Evolutionary conservation across 1,140 invertebrate species (phyloP).

Genomic region (Aphaenogaster rudis): DNA sequence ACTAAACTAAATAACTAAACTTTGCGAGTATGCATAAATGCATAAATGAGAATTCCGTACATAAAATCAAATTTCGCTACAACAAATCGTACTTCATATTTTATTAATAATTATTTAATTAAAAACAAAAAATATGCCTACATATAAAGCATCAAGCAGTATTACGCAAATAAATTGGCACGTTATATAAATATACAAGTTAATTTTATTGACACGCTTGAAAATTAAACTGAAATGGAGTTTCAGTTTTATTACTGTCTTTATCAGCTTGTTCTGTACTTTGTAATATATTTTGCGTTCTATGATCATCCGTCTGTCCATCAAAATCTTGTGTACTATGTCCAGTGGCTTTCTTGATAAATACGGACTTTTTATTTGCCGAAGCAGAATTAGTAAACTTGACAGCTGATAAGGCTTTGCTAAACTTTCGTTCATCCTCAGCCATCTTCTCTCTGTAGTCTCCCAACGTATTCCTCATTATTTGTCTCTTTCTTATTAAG

Average conservation of each 20-base stretch:
- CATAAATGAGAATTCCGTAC: not conserved
- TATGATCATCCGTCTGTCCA: not conserved
- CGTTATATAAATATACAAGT: not conserved
- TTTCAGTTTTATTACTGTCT: not conserved
- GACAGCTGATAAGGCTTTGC: conserved; percentile 82
- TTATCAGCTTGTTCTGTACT: not conserved
- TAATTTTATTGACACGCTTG: conserved; percentile 58
- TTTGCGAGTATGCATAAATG: not conserved
- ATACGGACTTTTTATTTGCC: conserved; percentile 87
- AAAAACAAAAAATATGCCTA: not conserved
- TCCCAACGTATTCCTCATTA: conserved; percentile 91
- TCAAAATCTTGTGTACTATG: not conserved
- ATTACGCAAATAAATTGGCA: not conserved
- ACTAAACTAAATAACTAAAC: not conserved
- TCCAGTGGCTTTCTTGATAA: conserved; percentile 86
- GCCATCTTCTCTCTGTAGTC: conserved; percentile 92
- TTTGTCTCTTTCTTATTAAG: conserved; percentile 90
- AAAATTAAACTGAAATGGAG: conserved; percentile 71
- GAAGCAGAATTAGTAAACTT: conserved; percentile 83
- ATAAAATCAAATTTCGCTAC: not conserved
- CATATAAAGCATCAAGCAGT: not conserved
- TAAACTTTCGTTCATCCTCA: conserved; percentile 90
- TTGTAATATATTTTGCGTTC: not conserved
- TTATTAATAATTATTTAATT: not conserved
- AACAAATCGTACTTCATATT: not conserved